Percentiles rank a stretch among this genome's conserved stretches.
These are phyloP conservation scores for Dasyornis broadbenti DNA, from an alignment of 2,113 vertebrate species.

Conservation along the genomic window DNA sequence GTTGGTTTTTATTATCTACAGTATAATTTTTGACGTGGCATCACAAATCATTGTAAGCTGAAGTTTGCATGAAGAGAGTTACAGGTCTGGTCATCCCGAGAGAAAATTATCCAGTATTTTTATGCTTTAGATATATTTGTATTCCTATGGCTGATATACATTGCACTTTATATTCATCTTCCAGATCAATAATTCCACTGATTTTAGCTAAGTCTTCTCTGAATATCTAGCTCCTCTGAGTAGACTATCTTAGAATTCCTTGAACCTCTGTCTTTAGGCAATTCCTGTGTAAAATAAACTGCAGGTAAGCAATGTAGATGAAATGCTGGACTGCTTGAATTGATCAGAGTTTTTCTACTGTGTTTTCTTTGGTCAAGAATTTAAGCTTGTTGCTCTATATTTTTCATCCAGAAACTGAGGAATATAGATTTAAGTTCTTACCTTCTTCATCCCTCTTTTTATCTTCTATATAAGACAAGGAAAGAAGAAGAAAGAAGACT, in stretches of 20 bases:
- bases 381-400: neutral
- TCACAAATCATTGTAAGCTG: neutral
- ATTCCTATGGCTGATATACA: neutral
- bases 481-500: neutral
- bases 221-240: neutral
- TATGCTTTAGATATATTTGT: neutral
- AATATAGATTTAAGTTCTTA: neutral
- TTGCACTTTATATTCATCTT: neutral
- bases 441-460: neutral
- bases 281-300: neutral
- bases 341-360: neutral
- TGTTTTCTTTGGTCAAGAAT: neutral
- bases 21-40: neutral
- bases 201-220: neutral
- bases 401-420: neutral
- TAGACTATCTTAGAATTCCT: neutral
- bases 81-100: neutral
- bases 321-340: neutral
- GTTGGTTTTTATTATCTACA: neutral
- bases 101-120: neutral
- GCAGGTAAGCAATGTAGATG: neutral
- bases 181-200: neutral
- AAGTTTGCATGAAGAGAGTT: neutral
- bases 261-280: neutral
- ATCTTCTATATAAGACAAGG: neutral